Base-by-base conservation (phyloP, 2,113 vertebrate genomes). In the Erpornis zantholeuca region DNA sequence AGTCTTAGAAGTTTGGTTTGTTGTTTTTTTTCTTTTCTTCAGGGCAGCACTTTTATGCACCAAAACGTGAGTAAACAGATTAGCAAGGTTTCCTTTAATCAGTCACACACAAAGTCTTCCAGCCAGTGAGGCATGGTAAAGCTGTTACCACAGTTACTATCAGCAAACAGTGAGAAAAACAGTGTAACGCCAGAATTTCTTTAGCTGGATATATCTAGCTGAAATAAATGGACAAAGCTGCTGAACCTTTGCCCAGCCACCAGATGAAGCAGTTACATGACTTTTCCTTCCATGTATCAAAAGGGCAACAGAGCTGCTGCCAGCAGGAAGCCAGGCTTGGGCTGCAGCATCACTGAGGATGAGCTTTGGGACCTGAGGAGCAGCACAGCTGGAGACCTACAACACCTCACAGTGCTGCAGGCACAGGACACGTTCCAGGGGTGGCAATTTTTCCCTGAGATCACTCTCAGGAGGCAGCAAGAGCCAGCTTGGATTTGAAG, bases 81-180 rank as follows among this genome's bases (percentile, higher is more conserved):
- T 11, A 64, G 57, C 45, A 35, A 75, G 70, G 88, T 90, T 85
- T 44, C 90, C 87, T 79, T 85, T 44, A 52, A 38, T 40, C 63
- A 90, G 87, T 47, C 69, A 73, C 78, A 66, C 56, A 65, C 91
- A 45, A 57, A 45, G 56, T 2, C 4, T 10, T 40, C 17, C 38
- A 65, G 88, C 35, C 0, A 14, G 54, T 4, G 23, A 40, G 63
- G 75, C 60, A 8, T 5, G 10, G 63, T 2, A 4, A 31, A 76
- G 45, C 82, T 76, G 90, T 93, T 65, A 27, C 71, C 82, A 80
- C 45, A 33, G 96, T 5, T 53, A 90, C 93, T 81, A 96, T 93
- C 79, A 90, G 90, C 17, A 92, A 95, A 91, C 84, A 94, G 59
- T 1, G 45, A 40, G 24, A 24, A 38, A 78, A 91, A 68, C 91